Base-by-base conservation (phyloP, 2,888 invertebrate species). In the Arenicola marina region DNA sequence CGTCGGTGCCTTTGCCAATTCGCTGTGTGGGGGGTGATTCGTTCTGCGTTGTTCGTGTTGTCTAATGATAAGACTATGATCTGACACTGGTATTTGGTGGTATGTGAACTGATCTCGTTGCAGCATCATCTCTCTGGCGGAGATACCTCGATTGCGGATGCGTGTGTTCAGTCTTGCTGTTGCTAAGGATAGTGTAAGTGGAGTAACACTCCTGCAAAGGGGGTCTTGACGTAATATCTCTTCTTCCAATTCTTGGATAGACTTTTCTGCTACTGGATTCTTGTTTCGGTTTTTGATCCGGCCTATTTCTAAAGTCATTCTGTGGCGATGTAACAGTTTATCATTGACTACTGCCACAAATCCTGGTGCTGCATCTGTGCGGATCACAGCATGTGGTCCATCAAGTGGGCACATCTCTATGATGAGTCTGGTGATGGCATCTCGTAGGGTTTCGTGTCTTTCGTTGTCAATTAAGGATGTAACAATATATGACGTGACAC, bases 201-300 rank as follows among this genome's bases (percentile, higher is more conserved):
- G 7, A 15, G 31, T 18, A 4, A 53, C 15, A 32, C 31, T 29
- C 31, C 53, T 32, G 4, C 53, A 29, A 7, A 18, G 15, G 11
- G 48, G 15, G 48, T 21, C 24, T 7, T 18, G 7, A 48, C 24
- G 15, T 48, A 48, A 24, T 7, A 48, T 7, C 24, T 48, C 48
- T 21, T 11, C 15, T 7, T 24, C 48, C 11, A 48, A 24, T 24
- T 48, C 48, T 24, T 48, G 18, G 24, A 48, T 48, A 24, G 48
- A 11, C 24, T 24, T 48, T 24, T 48, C 48, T 7, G 48, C 48
- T 21, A 48, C 48, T 18, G 48, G 48, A 21, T 58, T 58, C 21
- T 58, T 58, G 48, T 48, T 58, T 11, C 1, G 3, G 28, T 58
- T 58, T 48, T 58, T 58, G 1, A 48, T 48, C 7, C 48, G 18